Evolutionary conservation across 2,888 invertebrate species (phyloP).

Genomic region (Lochmaea capreae): DNA sequence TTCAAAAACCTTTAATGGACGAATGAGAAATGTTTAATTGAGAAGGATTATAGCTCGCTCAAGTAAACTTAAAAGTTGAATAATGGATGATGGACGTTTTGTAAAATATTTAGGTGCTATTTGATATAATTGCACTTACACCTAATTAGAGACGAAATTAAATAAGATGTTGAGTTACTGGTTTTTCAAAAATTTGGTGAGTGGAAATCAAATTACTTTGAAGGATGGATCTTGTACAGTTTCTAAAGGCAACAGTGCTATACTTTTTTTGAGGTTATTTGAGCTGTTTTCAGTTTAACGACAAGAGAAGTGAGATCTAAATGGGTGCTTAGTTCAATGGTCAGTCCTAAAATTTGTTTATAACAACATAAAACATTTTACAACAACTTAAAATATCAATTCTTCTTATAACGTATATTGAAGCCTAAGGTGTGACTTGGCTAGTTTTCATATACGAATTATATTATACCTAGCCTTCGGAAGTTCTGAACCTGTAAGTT

Average conservation of each 20-base stretch:
- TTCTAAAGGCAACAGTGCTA: too few species aligned
- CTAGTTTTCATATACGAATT: neutral
- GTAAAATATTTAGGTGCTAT: neutral
- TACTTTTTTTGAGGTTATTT: too few species aligned
- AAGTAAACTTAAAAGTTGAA: constrained; percentile 20
- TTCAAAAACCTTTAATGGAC: constrained; percentile 20
- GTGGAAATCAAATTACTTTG: neutral
- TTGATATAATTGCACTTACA: neutral
- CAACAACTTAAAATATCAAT: too few species aligned
- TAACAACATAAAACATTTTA: too few species aligned
- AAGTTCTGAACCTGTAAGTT: too few species aligned
- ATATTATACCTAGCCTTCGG: too few species aligned
- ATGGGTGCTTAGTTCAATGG: too few species aligned
- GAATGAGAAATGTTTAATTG: constrained; percentile 24
- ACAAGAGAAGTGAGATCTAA: too few species aligned
- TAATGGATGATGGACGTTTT: constrained; percentile 13
- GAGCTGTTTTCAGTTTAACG: too few species aligned
- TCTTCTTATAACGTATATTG: too few species aligned
- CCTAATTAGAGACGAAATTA: neutral
- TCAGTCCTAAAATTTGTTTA: too few species aligned
- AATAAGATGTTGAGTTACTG: neutral
- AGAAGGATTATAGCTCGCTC: constrained; percentile 20
- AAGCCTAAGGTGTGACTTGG: neutral
- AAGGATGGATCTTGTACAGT: too few species aligned
- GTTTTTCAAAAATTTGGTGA: neutral